Conservation (phyloP, 2,888 invertebrate species). For the Ophion costatus region DNA sequence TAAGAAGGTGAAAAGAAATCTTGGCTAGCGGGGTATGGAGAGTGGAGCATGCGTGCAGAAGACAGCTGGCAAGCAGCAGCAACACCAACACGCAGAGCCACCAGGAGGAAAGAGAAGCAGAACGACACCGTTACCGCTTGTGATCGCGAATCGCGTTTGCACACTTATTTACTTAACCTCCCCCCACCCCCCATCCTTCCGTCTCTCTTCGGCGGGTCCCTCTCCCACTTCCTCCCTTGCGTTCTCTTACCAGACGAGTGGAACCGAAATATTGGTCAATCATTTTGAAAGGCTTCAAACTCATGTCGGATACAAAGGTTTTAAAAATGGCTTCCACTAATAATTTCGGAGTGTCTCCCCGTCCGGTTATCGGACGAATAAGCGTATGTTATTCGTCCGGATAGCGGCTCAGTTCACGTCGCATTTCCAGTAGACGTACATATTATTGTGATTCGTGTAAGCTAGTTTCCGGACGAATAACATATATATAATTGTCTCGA, state of each 20-base stretch:
- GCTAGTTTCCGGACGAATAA: no score
- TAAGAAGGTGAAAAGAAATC: not conserved
- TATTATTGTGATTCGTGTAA: no score
- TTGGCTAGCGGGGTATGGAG: not conserved
- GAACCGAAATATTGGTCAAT: not conserved
- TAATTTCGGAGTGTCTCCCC: no score
- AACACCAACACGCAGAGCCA: conserved; percentile 2
- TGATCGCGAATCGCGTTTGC: conserved; percentile 51
- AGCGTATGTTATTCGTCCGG: no score
- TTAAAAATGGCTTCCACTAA: not conserved
- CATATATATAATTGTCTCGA: no score
- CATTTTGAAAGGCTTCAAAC: not conserved
- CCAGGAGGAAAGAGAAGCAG: conserved; percentile 62
- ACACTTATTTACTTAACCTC: conserved; percentile 10
- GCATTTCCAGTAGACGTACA: no score
- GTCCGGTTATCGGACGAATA: no score
- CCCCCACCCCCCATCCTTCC: not conserved
- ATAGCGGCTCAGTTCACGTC: no score
- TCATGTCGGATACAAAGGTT: not conserved
- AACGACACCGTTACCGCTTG: conserved; percentile 72
- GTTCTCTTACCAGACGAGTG: not conserved
- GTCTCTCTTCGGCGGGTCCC: not conserved
- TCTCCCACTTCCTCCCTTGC: not conserved
- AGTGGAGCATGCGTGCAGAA: conserved; percentile 20
- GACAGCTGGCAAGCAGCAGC: conserved; percentile 75